Evolutionary conservation across 2,888 invertebrate genomes (phyloP), one percentile per base, ranked within the genome.

Genomic region (Trissolcus japonicus): DNA sequence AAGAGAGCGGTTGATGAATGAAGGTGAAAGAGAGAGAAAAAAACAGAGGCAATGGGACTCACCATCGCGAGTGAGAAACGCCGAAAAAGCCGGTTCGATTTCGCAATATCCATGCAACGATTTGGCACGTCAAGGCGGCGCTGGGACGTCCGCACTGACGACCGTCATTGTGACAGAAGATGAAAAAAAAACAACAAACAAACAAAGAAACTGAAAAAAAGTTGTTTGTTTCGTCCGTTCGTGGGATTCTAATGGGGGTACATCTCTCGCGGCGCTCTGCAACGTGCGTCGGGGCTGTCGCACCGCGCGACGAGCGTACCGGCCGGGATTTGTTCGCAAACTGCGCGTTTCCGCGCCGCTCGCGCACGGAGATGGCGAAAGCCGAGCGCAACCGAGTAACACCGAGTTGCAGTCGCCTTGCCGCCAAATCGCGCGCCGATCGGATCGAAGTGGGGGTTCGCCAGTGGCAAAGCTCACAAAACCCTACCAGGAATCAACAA

Each of bases 241-340:
- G 16, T 46, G 9, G 19, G 11, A 51, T 17, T 51, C 51, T 51
- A 13, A 17, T 51, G 17, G 51, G 35, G 35, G 35, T 35, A 35
- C 35, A 35, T 35, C 1, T 35, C 35, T 35, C 35, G 35, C 35
- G 35, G 35, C 9, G 35, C 35, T 35, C 19, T 43, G 53, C 25
- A 40, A 56, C 48, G 55, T 40, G 75, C 25, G 51, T 50, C 67
- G 43, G n/a, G 41, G 62, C 16, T 51, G 57, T 25, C 59, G 59
- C 55, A 43, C 43, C 54, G n/a, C 41, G 29, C 66, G 55, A 73
- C 61, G 57, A 74, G 62, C 67, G 71, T 72, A 69, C 80, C 72
- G 43, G 76, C 71, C 62, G 51, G 73, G 74, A 72, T 68, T 77
- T 75, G 60, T 67, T 62, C 71, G 66, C 67, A 74, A 80, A 67